These are phyloP conservation scores for Tenualosa ilisha DNA, from an alignment of 2,797 vertebrate genomes.

Conservation along the genomic window DNA sequence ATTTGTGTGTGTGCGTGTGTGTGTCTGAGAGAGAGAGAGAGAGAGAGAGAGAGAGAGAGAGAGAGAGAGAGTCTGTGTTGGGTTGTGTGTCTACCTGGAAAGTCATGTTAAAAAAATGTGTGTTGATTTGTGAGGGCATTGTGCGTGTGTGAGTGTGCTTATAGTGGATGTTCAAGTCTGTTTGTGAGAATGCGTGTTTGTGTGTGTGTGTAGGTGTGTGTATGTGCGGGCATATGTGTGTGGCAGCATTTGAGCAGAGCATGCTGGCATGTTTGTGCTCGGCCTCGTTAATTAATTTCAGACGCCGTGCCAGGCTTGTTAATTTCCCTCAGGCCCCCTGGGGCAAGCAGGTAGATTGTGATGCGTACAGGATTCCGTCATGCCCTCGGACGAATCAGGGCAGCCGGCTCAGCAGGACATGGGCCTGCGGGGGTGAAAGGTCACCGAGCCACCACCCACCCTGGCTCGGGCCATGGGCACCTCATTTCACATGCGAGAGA, in stretches of 20 bases:
- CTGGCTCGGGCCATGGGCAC: constrained; percentile 22
- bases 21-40: neutral
- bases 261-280: constrained; percentile 41
- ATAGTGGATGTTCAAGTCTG: neutral
- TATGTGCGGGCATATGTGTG: neutral
- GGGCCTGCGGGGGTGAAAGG: constrained; percentile 41
- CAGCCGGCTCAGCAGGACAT: constrained; percentile 30
- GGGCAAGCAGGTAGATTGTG: constrained; percentile 45
- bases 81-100: neutral
- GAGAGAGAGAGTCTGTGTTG: neutral
- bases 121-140: constrained; percentile 2
- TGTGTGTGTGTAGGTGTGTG: neutral
- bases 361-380: constrained; percentile 39
- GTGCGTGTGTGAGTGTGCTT: neutral
- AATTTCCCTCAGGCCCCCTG: constrained; percentile 55
- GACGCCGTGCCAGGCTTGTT: constrained; percentile 56
- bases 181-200: neutral
- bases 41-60: neutral
- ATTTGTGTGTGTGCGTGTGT: neutral
- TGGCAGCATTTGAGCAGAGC: constrained; percentile 43
- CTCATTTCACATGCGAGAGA: neutral
- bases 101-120: neutral
- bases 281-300: constrained; percentile 67
- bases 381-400: constrained; percentile 35
- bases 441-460: constrained; percentile 29